Evolutionary conservation across 1,140 invertebrate species (phyloP).

Genomic region (Leptopilina clavipes): DNA sequence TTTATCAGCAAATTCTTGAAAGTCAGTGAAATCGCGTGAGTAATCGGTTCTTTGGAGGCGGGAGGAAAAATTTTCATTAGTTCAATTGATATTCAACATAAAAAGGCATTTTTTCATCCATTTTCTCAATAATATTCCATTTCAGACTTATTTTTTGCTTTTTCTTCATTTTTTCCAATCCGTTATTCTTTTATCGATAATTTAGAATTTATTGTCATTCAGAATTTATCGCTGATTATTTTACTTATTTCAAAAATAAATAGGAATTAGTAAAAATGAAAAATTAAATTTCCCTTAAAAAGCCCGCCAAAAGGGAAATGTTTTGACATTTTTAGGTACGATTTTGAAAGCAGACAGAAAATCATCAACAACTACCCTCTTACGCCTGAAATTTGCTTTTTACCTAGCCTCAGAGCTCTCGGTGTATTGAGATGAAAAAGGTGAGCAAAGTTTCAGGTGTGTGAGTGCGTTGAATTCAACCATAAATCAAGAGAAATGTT

Average conservation of each 20-base stretch:
- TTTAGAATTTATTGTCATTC: too few species aligned
- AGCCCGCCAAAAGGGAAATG: too few species aligned
- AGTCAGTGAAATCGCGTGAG: constrained; percentile 18
- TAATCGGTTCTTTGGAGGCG: constrained; percentile 3
- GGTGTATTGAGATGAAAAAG: constrained; percentile 67
- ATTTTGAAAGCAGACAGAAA: not conserved
- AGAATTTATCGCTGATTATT: too few species aligned
- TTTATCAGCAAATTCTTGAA: constrained; percentile 29
- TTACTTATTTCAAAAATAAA: too few species aligned
- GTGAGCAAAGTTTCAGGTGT: constrained; percentile 75
- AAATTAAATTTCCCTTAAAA: too few species aligned
- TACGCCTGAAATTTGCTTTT: constrained; percentile 75
- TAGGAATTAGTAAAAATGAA: too few species aligned
- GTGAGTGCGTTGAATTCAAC: constrained; percentile 69
- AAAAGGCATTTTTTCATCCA: not conserved
- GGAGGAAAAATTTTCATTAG: constrained; percentile 1
- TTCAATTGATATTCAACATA: not conserved
- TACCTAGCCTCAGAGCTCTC: constrained; percentile 68
- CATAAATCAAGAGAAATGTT: constrained; percentile 13
- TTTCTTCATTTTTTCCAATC: too few species aligned
- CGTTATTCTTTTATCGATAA: too few species aligned
- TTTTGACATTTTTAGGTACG: too few species aligned
- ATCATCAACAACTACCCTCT: constrained; percentile 65
- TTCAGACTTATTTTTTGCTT: not conserved
- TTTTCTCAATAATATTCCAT: not conserved